Evolutionary conservation across 2,113 vertebrate genomes (phyloP).

Genomic region (Archocentrus centrarchus): DNA sequence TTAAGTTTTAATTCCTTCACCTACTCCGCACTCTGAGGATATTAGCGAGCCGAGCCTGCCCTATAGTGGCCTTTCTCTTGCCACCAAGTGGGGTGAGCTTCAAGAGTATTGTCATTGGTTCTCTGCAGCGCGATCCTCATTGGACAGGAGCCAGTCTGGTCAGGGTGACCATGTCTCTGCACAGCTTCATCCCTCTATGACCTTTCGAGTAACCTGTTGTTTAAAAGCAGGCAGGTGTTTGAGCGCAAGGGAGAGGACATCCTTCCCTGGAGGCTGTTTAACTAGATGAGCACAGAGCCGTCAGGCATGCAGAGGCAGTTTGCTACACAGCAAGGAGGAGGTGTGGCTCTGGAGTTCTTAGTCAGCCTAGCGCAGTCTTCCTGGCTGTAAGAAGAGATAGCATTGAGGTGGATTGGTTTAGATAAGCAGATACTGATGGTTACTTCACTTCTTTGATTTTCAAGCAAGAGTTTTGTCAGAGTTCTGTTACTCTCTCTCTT

Average conservation of each 20-base stretch:
- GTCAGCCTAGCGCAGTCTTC: not conserved
- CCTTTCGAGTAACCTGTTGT: not conserved
- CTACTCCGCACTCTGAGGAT: not conserved
- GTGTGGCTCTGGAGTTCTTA: not conserved
- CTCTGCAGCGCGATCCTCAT: slow-evolving; percentile 41
- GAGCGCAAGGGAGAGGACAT: not conserved
- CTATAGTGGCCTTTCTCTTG: slow-evolving; percentile 60
- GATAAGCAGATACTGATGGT: not conserved
- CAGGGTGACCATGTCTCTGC: slow-evolving; percentile 3
- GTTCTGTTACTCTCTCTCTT: not conserved
- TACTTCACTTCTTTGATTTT: not conserved
- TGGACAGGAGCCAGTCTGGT: slow-evolving; percentile 7
- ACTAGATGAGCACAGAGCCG: not conserved
- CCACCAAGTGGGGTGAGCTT: slow-evolving; percentile 75
- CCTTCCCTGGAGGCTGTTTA: not conserved
- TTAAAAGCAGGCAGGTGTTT: slow-evolving; percentile 20
- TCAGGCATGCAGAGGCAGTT: not conserved
- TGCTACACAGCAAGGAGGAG: not conserved
- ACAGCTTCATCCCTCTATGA: not conserved
- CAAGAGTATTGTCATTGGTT: slow-evolving; percentile 71
- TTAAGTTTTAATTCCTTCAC: not conserved
- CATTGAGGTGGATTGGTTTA: not conserved
- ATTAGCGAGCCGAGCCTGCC: slow-evolving; percentile 27
- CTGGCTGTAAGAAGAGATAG: not conserved
- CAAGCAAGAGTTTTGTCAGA: not conserved